Conservation (phyloP, 2,797 vertebrate species). For the Coracias cyanogaster region DNA sequence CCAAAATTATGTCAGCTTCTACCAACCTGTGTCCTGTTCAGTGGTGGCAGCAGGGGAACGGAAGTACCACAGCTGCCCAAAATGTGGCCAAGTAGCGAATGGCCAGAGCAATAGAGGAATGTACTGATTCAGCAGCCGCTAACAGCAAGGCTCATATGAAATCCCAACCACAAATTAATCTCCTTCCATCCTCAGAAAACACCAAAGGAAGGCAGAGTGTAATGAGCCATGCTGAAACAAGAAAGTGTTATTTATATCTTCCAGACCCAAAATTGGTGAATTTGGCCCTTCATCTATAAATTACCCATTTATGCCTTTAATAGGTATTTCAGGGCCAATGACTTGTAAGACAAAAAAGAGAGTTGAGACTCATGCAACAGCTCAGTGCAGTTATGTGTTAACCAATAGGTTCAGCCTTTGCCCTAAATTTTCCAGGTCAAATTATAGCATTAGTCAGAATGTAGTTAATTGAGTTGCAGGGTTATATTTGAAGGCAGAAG, state of each 20-base stretch:
- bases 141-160: constrained; percentile 38
- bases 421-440: constrained; percentile 35
- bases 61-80: constrained; percentile 24
- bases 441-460: constrained; percentile 24
- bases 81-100: not conserved
- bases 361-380: not conserved
- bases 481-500: not conserved
- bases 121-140: constrained; percentile 49
- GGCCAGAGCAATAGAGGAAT: constrained; percentile 40
- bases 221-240: constrained; percentile 47
- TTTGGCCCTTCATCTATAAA: constrained; percentile 69
- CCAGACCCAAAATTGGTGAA: constrained; percentile 47
- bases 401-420: constrained; percentile 27
- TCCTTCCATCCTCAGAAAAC: constrained; percentile 63
- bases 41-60: not conserved
- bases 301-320: constrained; percentile 55
- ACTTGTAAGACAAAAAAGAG: constrained; percentile 51
- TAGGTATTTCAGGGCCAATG: constrained; percentile 61
- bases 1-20: not conserved
- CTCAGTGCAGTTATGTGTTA: constrained; percentile 27
- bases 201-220: constrained; percentile 63
- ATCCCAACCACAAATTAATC: constrained; percentile 65
- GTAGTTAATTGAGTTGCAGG: not conserved
- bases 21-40: not conserved
- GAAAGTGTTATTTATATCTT: constrained; percentile 63